Conservation (phyloP, 2,113 vertebrate species). For the zebrafish (Danio rerio) region GRCz12tu NC_133181.1:17162001-17162500, state of each 20-base stretch:
- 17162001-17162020: too few species aligned
- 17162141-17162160: too few species aligned
- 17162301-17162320: background rate
- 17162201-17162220: too few species aligned
- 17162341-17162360: constrained; percentile 59
- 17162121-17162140: too few species aligned
- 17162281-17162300: background rate
- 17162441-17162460: constrained; percentile 57
- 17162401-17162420: background rate
- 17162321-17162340: background rate
- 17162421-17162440: constrained; percentile 43
- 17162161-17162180: too few species aligned
- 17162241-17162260: background rate
- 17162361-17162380: constrained; percentile 32
- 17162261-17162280: background rate
- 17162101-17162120: too few species aligned
- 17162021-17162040: too few species aligned
- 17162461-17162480: constrained; percentile 67
- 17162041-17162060: too few species aligned
- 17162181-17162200: too few species aligned
- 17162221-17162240: too few species aligned
- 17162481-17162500: constrained; percentile 71
- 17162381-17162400: background rate
- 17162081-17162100: too few species aligned
- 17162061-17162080: too few species aligned